These are phyloP conservation scores for Anagrus nilaparvatae DNA, from an alignment of 1,140 invertebrate species.

Conservation along the genomic window DNA sequence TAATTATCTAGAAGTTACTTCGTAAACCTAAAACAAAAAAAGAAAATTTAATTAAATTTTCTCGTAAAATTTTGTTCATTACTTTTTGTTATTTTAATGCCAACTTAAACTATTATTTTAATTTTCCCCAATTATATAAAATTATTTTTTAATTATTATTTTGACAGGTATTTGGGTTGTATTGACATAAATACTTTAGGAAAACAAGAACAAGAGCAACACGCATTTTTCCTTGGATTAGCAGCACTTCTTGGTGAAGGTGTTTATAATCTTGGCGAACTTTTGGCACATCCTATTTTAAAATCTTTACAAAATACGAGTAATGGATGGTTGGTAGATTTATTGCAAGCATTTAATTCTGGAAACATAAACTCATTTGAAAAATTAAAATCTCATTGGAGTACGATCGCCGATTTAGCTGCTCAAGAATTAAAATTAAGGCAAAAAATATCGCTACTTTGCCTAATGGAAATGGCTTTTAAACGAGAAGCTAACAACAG, in stretches of 20 bases:
- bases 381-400: slow-evolving; percentile 69
- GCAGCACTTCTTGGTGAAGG: slow-evolving; percentile 91
- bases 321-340: slow-evolving; percentile 81
- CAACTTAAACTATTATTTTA: background rate
- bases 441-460: slow-evolving; percentile 90
- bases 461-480: slow-evolving; percentile 91
- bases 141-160: background rate
- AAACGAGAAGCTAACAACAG: slow-evolving; percentile 60
- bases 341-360: slow-evolving; percentile 86
- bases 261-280: slow-evolving; percentile 95
- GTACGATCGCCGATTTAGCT: slow-evolving; percentile 76
- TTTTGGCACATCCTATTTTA: slow-evolving; percentile 91
- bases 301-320: slow-evolving; percentile 72
- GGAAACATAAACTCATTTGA: slow-evolving; percentile 86
- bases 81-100: background rate
- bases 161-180: slow-evolving; percentile 76
- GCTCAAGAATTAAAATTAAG: slow-evolving; percentile 72
- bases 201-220: slow-evolving; percentile 61
- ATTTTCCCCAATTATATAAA: no score
- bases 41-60: background rate
- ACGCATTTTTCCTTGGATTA: slow-evolving; percentile 84
- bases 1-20: no score
- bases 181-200: slow-evolving; percentile 62
- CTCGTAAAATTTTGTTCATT: background rate
- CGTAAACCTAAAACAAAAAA: background rate